These are phyloP conservation scores for Drosophila santomea DNA, from an alignment of 1,140 invertebrate species.

Conservation along the genomic window DNA sequence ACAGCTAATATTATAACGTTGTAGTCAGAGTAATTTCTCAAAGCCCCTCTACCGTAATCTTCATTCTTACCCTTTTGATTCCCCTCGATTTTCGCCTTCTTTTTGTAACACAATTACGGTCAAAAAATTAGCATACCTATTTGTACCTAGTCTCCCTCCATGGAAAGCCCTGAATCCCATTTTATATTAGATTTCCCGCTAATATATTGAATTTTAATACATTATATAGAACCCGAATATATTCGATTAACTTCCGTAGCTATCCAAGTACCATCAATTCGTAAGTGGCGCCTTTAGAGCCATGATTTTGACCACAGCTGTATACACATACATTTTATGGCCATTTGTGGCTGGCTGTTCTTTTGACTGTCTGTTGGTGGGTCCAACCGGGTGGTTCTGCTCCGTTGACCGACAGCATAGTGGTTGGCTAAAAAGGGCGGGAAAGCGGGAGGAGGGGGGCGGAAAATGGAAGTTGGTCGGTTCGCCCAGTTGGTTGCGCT, in stretches of 20 bases:
- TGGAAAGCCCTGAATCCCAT: not conserved
- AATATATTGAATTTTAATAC: not conserved
- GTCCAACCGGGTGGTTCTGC: constrained; percentile 49
- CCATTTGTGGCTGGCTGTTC: constrained; percentile 58
- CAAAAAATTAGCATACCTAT: not conserved
- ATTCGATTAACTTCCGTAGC: not conserved
- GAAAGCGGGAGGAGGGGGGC: not conserved
- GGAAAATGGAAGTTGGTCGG: constrained; percentile 42
- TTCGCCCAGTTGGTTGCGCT: constrained; percentile 60
- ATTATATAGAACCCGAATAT: too few species aligned
- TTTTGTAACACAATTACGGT: constrained; percentile 8
- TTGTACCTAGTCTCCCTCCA: not conserved
- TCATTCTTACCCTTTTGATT: constrained; percentile 1
- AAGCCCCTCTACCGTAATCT: constrained; percentile 40
- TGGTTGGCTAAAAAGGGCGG: not conserved
- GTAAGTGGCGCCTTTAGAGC: not conserved
- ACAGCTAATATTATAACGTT: constrained; percentile 48
- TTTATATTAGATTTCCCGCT: not conserved
- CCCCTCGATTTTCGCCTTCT: constrained; percentile 1
- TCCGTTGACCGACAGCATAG: constrained; percentile 55
- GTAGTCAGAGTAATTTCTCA: constrained; percentile 71
- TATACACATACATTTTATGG: constrained; percentile 65
- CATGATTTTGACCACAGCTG: constrained; percentile 18
- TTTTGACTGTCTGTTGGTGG: constrained; percentile 55
- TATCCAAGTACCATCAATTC: not conserved